Conservation (phyloP, 2,888 invertebrate species). For the Therioaphis trifolii region DNA sequence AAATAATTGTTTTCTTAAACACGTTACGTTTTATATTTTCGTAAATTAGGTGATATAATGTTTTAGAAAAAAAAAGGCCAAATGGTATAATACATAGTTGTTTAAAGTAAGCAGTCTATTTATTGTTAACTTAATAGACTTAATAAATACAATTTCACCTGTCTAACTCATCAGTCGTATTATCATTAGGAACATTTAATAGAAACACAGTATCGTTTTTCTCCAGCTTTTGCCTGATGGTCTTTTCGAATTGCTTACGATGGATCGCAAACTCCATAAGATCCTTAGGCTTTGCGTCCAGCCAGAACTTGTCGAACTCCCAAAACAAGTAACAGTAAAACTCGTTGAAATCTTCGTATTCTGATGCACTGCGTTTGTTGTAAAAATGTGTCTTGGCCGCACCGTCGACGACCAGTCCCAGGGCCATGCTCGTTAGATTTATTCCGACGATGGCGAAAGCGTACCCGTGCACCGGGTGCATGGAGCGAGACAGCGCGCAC, state of each 20-base stretch:
- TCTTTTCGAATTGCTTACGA: slow-evolving; percentile 84
- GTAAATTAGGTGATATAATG: slow-evolving; percentile 11
- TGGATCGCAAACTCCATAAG: slow-evolving; percentile 96
- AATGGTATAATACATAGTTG: slow-evolving; percentile 30
- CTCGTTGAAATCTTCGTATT: slow-evolving; percentile 84
- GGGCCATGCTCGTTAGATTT: slow-evolving; percentile 92
- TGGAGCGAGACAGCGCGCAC: slow-evolving; percentile 86
- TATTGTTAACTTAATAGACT: slow-evolving; percentile 35
- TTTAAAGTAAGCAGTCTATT: slow-evolving; percentile 37
- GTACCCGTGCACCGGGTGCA: slow-evolving; percentile 89
- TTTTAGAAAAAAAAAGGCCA: slow-evolving; percentile 9
- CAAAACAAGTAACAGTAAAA: slow-evolving; percentile 94
- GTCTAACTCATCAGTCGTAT: slow-evolving; percentile 17
- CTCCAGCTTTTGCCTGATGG: slow-evolving; percentile 76
- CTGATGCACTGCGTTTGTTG: slow-evolving; percentile 79
- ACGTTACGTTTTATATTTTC: slow-evolving; percentile 28
- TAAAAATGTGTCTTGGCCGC: slow-evolving; percentile 91
- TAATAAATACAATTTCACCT: slow-evolving; percentile 24
- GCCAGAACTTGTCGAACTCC: slow-evolving; percentile 95
- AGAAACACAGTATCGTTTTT: slow-evolving; percentile 80
- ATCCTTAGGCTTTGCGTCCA: slow-evolving; percentile 87
- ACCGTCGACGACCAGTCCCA: slow-evolving; percentile 82
- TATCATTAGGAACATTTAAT: slow-evolving; percentile 82
- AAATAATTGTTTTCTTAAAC: neutral
- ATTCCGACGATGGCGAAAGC: slow-evolving; percentile 93